Percentiles rank a stretch among this genome's conserved stretches.
These are phyloP conservation scores for Psophia crepitans DNA, from an alignment of 2,113 vertebrate genomes.

Conservation along the genomic window DNA sequence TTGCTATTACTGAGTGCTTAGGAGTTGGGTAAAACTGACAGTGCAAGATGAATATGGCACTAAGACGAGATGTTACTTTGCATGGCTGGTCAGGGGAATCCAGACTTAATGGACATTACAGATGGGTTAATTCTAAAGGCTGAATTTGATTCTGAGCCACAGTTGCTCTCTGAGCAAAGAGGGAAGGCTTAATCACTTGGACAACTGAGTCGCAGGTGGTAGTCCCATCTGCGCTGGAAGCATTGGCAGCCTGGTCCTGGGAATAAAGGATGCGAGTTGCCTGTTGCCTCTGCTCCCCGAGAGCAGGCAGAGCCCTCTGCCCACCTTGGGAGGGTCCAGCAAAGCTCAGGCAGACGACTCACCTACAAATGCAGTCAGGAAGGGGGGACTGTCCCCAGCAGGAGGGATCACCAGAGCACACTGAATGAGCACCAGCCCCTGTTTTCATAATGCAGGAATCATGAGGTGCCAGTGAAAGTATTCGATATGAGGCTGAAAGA, in stretches of 20 bases:
- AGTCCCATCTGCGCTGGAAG: background rate
- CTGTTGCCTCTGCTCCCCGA: background rate
- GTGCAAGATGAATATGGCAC: slow-evolving; percentile 17
- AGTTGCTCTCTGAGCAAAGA: background rate
- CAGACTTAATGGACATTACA: background rate
- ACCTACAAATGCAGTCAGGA: background rate
- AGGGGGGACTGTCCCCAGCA: background rate
- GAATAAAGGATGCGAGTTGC: background rate
- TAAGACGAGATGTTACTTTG: background rate
- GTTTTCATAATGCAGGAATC: background rate
- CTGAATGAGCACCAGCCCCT: background rate
- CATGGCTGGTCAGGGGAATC: background rate
- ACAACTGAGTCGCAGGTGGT: background rate
- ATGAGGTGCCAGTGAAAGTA: background rate
- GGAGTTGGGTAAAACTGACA: slow-evolving; percentile 27
- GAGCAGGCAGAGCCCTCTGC: background rate
- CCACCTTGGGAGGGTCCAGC: fast-evolving
- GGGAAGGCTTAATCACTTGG: background rate
- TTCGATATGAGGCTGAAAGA: background rate
- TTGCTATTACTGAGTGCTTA: slow-evolving; percentile 16
- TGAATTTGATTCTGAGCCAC: background rate
- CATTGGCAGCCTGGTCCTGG: background rate
- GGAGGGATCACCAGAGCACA: background rate
- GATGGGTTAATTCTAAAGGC: slow-evolving; percentile 2
- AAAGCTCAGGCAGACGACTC: background rate